Conservation (phyloP, 2,888 invertebrate genomes). For the Aphelenchoides bicaudatus region DNA sequence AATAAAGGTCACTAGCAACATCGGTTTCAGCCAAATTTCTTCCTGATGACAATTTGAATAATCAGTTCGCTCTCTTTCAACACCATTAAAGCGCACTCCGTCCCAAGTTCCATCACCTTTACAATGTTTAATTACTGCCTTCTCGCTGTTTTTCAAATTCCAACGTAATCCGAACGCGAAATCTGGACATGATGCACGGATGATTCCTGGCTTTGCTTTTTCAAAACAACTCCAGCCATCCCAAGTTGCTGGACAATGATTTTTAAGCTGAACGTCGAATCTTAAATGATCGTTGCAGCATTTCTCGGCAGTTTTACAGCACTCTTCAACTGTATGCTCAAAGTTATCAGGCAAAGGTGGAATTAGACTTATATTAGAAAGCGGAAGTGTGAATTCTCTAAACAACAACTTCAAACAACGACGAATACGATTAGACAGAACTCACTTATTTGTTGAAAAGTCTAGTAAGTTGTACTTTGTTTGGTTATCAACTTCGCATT, state of each 20-base stretch:
- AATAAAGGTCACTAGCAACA: conserved; percentile 26
- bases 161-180: conserved; percentile 46
- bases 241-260: conserved; percentile 56
- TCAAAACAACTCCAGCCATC: conserved; percentile 59
- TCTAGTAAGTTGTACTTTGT: conserved; percentile 8
- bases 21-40: conserved; percentile 37
- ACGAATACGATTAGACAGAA: no score
- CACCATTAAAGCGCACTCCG: conserved; percentile 2
- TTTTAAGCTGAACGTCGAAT: conserved; percentile 17
- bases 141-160: conserved; percentile 18
- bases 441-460: no score
- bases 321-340: conserved; percentile 38
- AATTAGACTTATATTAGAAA: not conserved
- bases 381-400: conserved; percentile 23
- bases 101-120: conserved; percentile 33
- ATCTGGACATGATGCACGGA: conserved; percentile 39
- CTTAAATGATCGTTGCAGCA: conserved; percentile 45
- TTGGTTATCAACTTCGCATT: conserved; percentile 2
- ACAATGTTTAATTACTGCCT: conserved; percentile 36
- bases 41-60: conserved; percentile 38
- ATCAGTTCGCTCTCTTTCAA: conserved; percentile 38
- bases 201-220: conserved; percentile 32
- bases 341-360: conserved; percentile 44
- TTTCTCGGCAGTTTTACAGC: conserved; percentile 47
- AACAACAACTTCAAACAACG: not conserved